These are phyloP conservation scores for Papilio demoleus DNA, from an alignment of 2,888 invertebrate species.

Conservation along the genomic window DNA sequence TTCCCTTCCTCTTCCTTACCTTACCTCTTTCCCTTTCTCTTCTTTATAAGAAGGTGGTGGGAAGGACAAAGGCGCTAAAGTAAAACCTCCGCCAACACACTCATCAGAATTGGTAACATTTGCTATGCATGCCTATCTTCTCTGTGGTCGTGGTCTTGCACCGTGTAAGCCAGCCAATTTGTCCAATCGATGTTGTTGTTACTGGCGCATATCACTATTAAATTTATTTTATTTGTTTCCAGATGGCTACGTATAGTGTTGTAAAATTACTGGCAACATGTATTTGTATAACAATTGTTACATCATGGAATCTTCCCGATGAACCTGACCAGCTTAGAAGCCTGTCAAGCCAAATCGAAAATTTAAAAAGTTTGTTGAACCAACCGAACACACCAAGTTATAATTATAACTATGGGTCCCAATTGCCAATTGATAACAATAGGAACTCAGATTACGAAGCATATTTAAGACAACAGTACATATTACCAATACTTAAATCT, in stretches of 20 bases:
- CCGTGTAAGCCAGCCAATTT: no score
- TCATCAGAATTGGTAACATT: no score
- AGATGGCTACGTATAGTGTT: background rate
- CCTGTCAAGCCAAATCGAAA: background rate
- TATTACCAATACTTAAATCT: conserved; percentile 17
- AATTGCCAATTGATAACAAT: background rate
- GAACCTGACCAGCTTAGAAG: background rate
- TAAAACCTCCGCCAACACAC: no score
- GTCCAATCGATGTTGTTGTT: background rate
- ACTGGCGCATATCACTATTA: no score
- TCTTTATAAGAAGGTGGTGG: no score
- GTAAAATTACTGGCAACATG: background rate
- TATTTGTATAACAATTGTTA: background rate
- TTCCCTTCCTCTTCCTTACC: no score
- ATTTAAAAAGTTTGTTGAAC: background rate
- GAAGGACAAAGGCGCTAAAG: no score
- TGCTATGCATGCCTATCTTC: no score
- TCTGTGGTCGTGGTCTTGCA: no score
- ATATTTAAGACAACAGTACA: conserved; percentile 10
- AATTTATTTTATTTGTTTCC: background rate
- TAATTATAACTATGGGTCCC: background rate
- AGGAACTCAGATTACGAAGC: conserved; percentile 5
- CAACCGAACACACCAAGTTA: background rate
- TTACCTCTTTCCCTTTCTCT: no score
- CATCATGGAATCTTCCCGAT: background rate